phyloP scores from a whole-genome alignment of 2,113 vertebrate species.

The Hymenochirus boettgeri region DNA sequence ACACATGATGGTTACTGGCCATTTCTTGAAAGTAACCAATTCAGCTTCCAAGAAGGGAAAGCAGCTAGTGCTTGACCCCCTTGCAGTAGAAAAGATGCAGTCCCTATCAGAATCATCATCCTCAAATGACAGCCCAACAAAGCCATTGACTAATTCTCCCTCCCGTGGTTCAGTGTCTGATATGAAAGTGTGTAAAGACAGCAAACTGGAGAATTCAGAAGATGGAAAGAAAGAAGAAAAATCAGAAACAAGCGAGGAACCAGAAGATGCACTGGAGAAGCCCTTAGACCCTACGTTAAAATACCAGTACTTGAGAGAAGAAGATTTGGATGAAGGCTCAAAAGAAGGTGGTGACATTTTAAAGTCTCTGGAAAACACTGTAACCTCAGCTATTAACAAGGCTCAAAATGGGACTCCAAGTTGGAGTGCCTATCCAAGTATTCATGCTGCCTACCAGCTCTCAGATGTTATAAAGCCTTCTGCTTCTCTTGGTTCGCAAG shows the following conservation, averaged over 20 bases:
- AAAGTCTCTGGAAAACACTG: constrained; percentile 94
- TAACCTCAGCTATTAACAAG: constrained; percentile 76
- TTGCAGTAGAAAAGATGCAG: constrained; percentile 94
- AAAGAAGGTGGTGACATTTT: constrained; percentile 92
- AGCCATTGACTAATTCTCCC: constrained; percentile 68
- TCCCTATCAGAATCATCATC: constrained; percentile 71
- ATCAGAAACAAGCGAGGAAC: constrained; percentile 73
- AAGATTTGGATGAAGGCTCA: constrained; percentile 89
- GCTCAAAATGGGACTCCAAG: constrained; percentile 74
- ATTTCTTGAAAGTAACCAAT: constrained; percentile 96
- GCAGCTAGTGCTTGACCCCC: constrained; percentile 86
- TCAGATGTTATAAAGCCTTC: constrained; percentile 81
- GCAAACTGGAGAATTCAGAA: constrained; percentile 68
- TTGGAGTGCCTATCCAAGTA: constrained; percentile 97
- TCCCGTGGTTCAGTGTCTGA: constrained; percentile 65
- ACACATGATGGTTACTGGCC: constrained; percentile 98
- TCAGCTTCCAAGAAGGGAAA: constrained; percentile 97
- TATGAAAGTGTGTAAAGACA: constrained; percentile 72
- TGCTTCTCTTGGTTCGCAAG: constrained; percentile 71
- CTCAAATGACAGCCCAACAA: constrained; percentile 60
- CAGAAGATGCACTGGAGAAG: constrained; percentile 76
- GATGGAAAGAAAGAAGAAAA: constrained; percentile 63
- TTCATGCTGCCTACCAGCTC: constrained; percentile 95
- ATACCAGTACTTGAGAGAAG: constrained; percentile 93
- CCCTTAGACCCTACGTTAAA: constrained; percentile 76